Conservation (phyloP, 2,888 invertebrate species). For the Phymatocera aterrima region DNA sequence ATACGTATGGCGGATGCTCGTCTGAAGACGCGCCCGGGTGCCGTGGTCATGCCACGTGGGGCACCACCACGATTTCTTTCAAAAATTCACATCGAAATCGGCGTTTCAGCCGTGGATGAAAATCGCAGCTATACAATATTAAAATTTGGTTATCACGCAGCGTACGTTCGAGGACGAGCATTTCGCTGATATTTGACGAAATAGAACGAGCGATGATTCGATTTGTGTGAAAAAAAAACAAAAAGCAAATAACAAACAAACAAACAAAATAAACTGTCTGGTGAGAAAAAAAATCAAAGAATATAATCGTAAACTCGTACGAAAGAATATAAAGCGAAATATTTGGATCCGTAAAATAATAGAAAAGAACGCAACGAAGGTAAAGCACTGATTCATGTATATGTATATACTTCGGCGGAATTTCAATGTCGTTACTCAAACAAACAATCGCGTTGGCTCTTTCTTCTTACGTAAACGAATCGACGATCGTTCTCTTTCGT, state of each 20-base stretch:
- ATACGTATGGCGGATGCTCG: conserved; percentile 20
- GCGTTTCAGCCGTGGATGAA: background rate
- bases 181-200: background rate
- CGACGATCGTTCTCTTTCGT: conserved; percentile 52
- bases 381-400: too few relatives aligned
- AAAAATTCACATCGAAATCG: too few relatives aligned
- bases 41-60: too few relatives aligned
- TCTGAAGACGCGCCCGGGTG: conserved; percentile 1
- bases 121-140: background rate
- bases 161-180: background rate
- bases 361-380: too few relatives aligned
- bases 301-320: too few relatives aligned
- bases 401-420: too few relatives aligned
- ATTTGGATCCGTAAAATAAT: too few relatives aligned
- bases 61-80: background rate
- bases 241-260: background rate
- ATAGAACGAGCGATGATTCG: background rate
- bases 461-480: background rate
- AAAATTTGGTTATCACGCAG: background rate
- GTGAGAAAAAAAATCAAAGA: background rate
- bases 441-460: background rate
- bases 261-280: background rate
- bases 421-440: background rate
- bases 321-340: too few relatives aligned
- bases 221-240: background rate